phyloP scores from a whole-genome alignment of 2,888 invertebrate genomes.

The Caenorhabditis angaria region DNA sequence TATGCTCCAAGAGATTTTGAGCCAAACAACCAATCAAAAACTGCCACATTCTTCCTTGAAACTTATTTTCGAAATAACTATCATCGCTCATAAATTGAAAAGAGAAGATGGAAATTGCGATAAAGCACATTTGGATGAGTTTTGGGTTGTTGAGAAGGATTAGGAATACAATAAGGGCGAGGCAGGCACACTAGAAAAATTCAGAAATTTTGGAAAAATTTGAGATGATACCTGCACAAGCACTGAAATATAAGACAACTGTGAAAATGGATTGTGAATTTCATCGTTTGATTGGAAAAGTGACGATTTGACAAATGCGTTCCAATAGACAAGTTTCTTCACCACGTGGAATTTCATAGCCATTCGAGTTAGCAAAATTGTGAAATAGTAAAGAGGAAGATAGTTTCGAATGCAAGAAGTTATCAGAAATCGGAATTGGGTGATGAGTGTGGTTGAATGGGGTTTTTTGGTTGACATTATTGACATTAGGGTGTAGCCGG shows the following conservation, averaged over 20 bases:
- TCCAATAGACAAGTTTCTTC: background rate
- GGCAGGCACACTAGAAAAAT: too few species aligned
- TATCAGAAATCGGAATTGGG: background rate
- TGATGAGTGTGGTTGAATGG: background rate
- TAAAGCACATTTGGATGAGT: too few species aligned
- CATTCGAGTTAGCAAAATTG: background rate
- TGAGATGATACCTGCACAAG: too few species aligned
- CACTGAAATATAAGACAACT: background rate
- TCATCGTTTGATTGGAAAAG: background rate
- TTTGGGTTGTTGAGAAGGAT: too few species aligned
- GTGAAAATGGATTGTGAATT: background rate
- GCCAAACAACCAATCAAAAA: too few species aligned
- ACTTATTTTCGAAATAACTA: too few species aligned
- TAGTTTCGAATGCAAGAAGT: background rate
- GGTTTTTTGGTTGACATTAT: background rate
- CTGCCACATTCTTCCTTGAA: too few species aligned
- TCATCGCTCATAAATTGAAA: too few species aligned
- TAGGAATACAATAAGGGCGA: too few species aligned
- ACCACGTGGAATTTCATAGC: background rate
- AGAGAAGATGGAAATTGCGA: too few species aligned
- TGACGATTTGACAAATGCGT: background rate
- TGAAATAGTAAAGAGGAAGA: background rate
- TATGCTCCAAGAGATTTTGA: too few species aligned
- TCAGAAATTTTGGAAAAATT: too few species aligned
- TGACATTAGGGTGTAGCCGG: background rate